Evolutionary conservation across 2,797 vertebrate genomes (phyloP), one percentile per base, ranked within the genome.

Genomic region (Dipus sagitta): DNA sequence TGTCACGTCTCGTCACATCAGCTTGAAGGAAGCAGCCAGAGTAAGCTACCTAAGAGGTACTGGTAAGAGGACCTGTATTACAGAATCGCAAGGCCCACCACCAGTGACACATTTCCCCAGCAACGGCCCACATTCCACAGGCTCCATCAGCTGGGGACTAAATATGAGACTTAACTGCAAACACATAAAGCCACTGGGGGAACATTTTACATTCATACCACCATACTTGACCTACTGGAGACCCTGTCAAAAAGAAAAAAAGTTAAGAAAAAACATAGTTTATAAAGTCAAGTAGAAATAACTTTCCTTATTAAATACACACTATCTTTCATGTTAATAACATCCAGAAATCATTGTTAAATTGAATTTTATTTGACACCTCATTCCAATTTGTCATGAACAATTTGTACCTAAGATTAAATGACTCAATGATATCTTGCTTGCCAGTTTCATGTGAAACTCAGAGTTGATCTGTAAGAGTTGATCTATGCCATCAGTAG

Each of bases 301-400:
- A 72, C 9, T 83, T 81, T 74, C 8, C 71, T 42, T 85, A 65
- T 5, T 58, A 65, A 92, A 64, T 54, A 64, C 42, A 65, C 2
- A 65, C 5, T 83, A 78, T 60, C n/a, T 78, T 75, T 24, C 65
- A 76, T 18, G 74, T 96, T 75, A 74, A 14, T 83, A 38, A 62
- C 32, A 93, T 92, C 87, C 12, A 74, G 32, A 78, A 94, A 87
- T n/a, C 58, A 67, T 94, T 78, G 88, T 78, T 93, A 38, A 94
- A 72, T 47, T 91, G 47, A 91, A 81, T 93, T 93, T 90, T 75
- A 86, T 78, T 89, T 94, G 86, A 21, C 42, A 32, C 12, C 70
- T 78, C 30, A 65, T 84, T 88, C 28, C 42, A 88, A 52, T 47
- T 42, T 90, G 58, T 92, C 83, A 74, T 24, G 9, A 83, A 76